Percentiles rank a stretch among this genome's conserved stretches.
phyloP scores from a whole-genome alignment of 2,888 invertebrate species.

The Drosophila meridionalis region DNA sequence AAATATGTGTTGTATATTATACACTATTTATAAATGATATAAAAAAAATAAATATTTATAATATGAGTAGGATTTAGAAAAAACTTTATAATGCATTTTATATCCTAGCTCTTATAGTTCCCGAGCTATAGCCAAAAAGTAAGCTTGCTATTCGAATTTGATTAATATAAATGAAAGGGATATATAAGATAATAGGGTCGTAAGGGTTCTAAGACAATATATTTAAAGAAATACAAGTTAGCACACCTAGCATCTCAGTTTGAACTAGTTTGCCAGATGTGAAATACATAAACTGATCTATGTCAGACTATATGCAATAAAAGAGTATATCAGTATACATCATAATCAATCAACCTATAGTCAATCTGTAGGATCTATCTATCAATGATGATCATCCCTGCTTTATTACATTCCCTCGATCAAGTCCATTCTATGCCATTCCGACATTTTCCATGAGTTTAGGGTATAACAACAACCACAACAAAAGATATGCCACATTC shows the following conservation, averaged over 20 bases:
- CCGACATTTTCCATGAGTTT: neutral
- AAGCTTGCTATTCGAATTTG: neutral
- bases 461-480: conserved; percentile 11
- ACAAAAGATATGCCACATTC: conserved; percentile 52
- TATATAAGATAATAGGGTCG: no score
- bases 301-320: neutral
- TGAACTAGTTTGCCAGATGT: neutral
- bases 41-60: neutral
- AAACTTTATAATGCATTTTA: neutral
- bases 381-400: neutral
- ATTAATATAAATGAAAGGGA: neutral
- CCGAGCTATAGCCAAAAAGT: neutral
- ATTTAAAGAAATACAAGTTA: no score
- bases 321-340: neutral
- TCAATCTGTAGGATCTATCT: neutral
- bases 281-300: neutral
- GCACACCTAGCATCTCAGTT: no score
- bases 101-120: neutral
- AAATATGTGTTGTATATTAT: neutral
- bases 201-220: no score
- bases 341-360: neutral
- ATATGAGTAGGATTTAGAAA: neutral
- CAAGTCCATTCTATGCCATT: neutral
- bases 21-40: neutral
- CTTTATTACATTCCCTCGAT: neutral